phyloP scores from a whole-genome alignment of 2,888 invertebrate genomes.

The Agrochola litura region DNA sequence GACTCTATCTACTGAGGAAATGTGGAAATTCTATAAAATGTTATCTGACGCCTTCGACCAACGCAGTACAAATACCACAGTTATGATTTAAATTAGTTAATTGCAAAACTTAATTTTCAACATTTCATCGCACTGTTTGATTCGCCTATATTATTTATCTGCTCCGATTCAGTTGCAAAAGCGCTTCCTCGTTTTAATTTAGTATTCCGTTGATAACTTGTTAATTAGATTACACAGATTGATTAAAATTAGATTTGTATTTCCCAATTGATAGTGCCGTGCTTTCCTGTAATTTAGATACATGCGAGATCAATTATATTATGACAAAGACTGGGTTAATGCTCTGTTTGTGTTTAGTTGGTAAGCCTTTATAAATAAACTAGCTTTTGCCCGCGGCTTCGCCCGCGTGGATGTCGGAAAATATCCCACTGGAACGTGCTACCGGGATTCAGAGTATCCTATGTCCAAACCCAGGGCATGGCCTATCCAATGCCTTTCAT shows the following conservation, averaged over 20 bases:
- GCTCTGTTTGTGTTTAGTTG: no score
- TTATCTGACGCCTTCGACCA: slow-evolving; percentile 28
- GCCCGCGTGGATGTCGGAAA: no score
- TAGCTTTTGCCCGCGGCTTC: no score
- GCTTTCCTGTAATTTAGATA: no score
- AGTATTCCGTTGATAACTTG: slow-evolving; percentile 19
- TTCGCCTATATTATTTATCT: background rate
- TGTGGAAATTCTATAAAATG: slow-evolving; percentile 48
- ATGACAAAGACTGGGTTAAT: no score
- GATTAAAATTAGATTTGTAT: slow-evolving; percentile 14
- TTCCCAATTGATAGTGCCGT: no score
- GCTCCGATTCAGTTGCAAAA: slow-evolving; percentile 4
- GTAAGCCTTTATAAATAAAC: no score
- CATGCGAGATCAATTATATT: no score
- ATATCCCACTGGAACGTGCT: no score
- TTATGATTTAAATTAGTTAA: slow-evolving; percentile 22
- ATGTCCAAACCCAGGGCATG: no score
- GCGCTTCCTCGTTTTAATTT: slow-evolving; percentile 20
- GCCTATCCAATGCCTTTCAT: no score
- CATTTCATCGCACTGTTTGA: slow-evolving; percentile 23
- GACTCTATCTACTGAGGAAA: slow-evolving; percentile 49
- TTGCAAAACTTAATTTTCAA: slow-evolving; percentile 29
- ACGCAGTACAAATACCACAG: slow-evolving; percentile 1
- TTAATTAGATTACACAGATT: slow-evolving; percentile 10
- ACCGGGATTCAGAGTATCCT: no score